Evolutionary conservation across 2,888 invertebrate genomes (phyloP).

Genomic region (Andrena marginata): DNA sequence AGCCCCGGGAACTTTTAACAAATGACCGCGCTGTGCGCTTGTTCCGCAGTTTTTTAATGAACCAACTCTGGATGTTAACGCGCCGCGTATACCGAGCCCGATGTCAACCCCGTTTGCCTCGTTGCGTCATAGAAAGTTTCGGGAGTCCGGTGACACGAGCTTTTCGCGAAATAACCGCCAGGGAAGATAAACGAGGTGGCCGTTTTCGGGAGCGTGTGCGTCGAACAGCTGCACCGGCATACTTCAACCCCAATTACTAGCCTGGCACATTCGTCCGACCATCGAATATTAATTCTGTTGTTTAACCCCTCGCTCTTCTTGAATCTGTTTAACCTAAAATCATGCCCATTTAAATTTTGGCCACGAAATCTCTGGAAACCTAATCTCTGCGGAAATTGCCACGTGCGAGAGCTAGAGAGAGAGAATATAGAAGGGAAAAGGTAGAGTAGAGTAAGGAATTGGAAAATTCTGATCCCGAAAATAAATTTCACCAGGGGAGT

Average conservation of each 20-base stretch:
- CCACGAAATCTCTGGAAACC: no score
- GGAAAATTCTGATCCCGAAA: slow-evolving; percentile 16
- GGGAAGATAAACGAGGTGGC: slow-evolving; percentile 36
- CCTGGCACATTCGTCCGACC: background rate
- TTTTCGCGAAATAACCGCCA: slow-evolving; percentile 37
- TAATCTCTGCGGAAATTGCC: background rate
- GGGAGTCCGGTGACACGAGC: slow-evolving; percentile 28
- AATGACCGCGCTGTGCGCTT: slow-evolving; percentile 48
- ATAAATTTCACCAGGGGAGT: slow-evolving; percentile 53
- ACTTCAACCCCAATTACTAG: slow-evolving; percentile 10
- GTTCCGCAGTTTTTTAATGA: slow-evolving; percentile 57
- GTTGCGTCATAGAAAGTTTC: slow-evolving; percentile 33
- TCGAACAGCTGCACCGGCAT: background rate
- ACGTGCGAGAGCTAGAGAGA: background rate
- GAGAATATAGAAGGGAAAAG: background rate
- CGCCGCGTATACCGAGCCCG: slow-evolving; percentile 48
- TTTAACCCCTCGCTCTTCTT: background rate
- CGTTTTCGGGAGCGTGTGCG: slow-evolving; percentile 16
- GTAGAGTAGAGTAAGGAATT: background rate
- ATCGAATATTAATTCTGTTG: slow-evolving; percentile 3
- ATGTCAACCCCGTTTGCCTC: slow-evolving; percentile 44
- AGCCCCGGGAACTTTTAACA: slow-evolving; percentile 54
- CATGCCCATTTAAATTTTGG: no score
- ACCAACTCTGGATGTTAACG: slow-evolving; percentile 57
- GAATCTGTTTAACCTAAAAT: no score